A percentile compares a stretch with the other conserved stretches of the same genome.
These are phyloP conservation scores for Hymenochirus boettgeri DNA, from an alignment of 2,113 vertebrate species.

Conservation along the genomic window DNA sequence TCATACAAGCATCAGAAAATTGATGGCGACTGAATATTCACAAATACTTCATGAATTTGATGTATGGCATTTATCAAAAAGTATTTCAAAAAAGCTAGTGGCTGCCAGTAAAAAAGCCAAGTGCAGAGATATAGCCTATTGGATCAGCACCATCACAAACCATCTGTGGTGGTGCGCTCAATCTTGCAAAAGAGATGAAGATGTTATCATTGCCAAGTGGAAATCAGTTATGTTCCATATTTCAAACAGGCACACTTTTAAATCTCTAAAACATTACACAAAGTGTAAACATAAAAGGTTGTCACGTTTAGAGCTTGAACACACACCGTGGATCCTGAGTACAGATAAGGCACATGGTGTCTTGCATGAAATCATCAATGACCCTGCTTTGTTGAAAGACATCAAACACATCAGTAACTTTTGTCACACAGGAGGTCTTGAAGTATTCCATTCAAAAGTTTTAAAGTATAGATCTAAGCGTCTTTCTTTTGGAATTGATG, in stretches of 20 bases:
- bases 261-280: background rate
- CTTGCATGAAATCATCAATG: background rate
- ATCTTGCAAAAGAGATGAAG: background rate
- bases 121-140: background rate
- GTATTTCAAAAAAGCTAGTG: too few species aligned
- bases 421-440: too few species aligned
- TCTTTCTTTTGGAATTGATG: too few species aligned
- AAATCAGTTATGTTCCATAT: background rate
- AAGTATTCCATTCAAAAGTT: too few species aligned
- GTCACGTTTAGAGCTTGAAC: background rate
- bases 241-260: background rate
- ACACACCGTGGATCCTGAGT: background rate
- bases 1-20: too few species aligned
- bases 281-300: background rate
- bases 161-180: conserved; percentile 14
- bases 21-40: too few species aligned
- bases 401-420: too few species aligned
- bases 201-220: conserved; percentile 5
- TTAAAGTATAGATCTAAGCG: too few species aligned
- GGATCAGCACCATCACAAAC: background rate
- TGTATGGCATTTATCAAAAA: too few species aligned
- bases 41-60: too few species aligned
- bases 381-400: background rate
- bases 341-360: background rate
- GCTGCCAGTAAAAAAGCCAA: too few species aligned